Evolutionary conservation across 1,140 invertebrate genomes (phyloP), one percentile per base, ranked within the genome.

Genomic region (Calephelis nemesis): DNA sequence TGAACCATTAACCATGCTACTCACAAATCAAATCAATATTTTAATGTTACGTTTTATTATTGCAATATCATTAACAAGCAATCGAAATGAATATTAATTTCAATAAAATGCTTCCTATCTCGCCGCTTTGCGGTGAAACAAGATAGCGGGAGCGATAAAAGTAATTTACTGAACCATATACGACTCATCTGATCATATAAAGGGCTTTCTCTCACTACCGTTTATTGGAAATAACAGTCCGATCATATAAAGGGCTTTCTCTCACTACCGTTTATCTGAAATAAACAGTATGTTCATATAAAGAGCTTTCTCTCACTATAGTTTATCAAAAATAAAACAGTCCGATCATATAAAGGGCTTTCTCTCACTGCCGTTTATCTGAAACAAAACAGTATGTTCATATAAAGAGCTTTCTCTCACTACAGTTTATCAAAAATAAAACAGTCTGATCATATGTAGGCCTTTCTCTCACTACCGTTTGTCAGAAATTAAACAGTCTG

Each of bases 21-120:
- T 9, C 42, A 45, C 42, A 45, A 45, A 45, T 45, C 42, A 45
- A 54, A 19, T 76, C 80, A 76, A 65, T 40, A 66, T 71, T 68
- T 63, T 42, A 63, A 75, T 73, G 63, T 71, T 69, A 69, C 71
- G 39, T 72, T 75, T 73, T 75, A 73, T 73, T 73, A 69, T 75
- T 75, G 74, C 71, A 75, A 73, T 75, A 73, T 70, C 70, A 70
- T 75, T 63, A 73, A 73, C 52, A 70, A 72, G 65, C 71, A 65
- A 71, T 75, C 63, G 69, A 67, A 63, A 63, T 48, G 63, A 73
- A 73, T 75, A 73, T 75, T 73, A 65, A 75, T 73, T 73, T 73
- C 74, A 75, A 75, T 75, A 73, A 75, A 62, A 60, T 30, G 6
- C 67, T 48, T 40, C 47, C 54, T 58, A 63, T 72, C 62, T 70